phyloP scores from a whole-genome alignment of 2,797 vertebrate species.

The Sandelia bainsii region DNA sequence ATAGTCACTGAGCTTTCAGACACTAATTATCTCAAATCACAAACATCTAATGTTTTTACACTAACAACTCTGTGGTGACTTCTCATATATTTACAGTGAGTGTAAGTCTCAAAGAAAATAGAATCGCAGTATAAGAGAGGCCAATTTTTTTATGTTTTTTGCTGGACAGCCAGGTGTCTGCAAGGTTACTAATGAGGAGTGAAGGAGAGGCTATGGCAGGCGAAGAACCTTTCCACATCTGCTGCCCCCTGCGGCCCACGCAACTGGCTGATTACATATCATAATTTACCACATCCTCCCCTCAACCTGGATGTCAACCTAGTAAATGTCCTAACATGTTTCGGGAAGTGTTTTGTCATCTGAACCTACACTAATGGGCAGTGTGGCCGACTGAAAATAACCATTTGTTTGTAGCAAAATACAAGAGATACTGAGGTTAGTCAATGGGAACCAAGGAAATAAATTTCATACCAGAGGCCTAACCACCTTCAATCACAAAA shows the following conservation, averaged over 20 bases:
- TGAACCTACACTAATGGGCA: constrained; percentile 28
- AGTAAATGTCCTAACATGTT: constrained; percentile 52
- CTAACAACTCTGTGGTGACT: constrained; percentile 28
- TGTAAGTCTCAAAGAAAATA: not conserved
- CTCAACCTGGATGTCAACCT: constrained; percentile 37
- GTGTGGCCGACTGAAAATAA: constrained; percentile 46
- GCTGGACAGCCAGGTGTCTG: constrained; percentile 62
- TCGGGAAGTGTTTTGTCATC: constrained; percentile 60
- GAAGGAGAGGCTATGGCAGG: constrained; percentile 63
- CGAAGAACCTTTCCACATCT: constrained; percentile 69
- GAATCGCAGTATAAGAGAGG: constrained; percentile 3
- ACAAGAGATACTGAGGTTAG: not conserved
- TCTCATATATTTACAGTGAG: not conserved
- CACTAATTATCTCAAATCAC: constrained; percentile 39
- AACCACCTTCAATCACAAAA: not conserved
- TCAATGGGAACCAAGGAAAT: not conserved
- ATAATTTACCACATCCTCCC: constrained; percentile 38
- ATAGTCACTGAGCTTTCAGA: constrained; percentile 28
- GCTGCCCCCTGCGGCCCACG: constrained; percentile 56
- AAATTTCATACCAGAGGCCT: not conserved
- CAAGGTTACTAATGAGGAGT: constrained; percentile 66
- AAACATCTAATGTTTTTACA: constrained; percentile 37
- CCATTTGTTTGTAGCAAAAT: constrained; percentile 8
- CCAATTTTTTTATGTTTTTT: constrained; percentile 23
- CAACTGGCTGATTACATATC: constrained; percentile 55